Evolutionary conservation across 2,797 vertebrate genomes (phyloP).

Genomic region (Alfaro cultratus): DNA sequence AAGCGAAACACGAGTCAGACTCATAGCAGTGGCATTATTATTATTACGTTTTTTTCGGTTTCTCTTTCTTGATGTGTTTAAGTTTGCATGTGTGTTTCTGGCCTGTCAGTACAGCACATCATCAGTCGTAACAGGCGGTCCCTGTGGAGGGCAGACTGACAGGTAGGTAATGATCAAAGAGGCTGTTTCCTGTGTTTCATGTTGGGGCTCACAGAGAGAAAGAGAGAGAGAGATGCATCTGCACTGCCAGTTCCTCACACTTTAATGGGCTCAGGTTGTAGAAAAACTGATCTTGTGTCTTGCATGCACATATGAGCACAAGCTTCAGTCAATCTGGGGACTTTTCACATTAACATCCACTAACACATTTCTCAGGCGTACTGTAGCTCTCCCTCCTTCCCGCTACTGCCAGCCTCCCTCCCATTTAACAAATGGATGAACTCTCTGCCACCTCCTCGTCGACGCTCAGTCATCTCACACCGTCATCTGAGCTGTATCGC

Average conservation of each 20-base stretch:
- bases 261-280: constrained; percentile 72
- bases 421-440: constrained; percentile 63
- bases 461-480: constrained; percentile 63
- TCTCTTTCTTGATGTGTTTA: constrained; percentile 47
- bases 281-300: constrained; percentile 38
- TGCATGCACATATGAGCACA: constrained; percentile 30
- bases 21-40: constrained; percentile 25
- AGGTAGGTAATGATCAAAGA: constrained; percentile 87
- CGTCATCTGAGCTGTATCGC: constrained; percentile 67
- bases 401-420: constrained; percentile 27
- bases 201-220: constrained; percentile 75
- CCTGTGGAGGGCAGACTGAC: constrained; percentile 79
- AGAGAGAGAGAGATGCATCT: constrained; percentile 62
- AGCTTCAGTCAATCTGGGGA: constrained; percentile 56
- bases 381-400: constrained; percentile 39
- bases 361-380: constrained; percentile 56
- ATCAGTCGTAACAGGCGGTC: constrained; percentile 74
- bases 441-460: constrained; percentile 44
- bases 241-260: constrained; percentile 75
- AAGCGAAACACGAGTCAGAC: constrained; percentile 59
- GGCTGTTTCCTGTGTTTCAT: constrained; percentile 78
- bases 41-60: constrained; percentile 9
- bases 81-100: constrained; percentile 69
- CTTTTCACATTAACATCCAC: constrained; percentile 61
- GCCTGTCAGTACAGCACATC: constrained; percentile 78